Percentiles rank a stretch among this genome's conserved stretches.
phyloP scores from a whole-genome alignment of 2,888 invertebrate genomes.

The Dorcus parallelipipedus region DNA sequence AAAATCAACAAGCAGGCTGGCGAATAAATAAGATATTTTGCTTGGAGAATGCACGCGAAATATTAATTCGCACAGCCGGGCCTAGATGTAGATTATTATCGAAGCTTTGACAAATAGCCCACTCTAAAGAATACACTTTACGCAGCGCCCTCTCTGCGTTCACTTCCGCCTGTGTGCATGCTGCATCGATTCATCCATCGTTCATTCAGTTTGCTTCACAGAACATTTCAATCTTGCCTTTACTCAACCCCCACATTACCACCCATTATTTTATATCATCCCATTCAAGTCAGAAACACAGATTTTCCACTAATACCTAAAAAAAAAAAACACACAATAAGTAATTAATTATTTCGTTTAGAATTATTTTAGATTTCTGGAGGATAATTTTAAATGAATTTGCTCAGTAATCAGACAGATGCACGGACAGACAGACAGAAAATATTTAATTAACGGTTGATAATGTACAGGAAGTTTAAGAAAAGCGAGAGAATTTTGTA shows the following conservation, averaged over 20 bases:
- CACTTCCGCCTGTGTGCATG: constrained; percentile 34
- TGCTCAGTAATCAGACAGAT: no score
- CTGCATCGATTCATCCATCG: constrained; percentile 33
- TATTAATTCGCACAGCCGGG: neutral
- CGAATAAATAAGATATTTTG: neutral
- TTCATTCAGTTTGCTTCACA: constrained; percentile 37
- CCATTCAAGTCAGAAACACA: constrained; percentile 5
- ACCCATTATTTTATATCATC: constrained; percentile 8
- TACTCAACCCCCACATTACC: constrained; percentile 4
- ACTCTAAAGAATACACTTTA: constrained; percentile 34
- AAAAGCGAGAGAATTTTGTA: neutral
- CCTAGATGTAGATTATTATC: constrained; percentile 27
- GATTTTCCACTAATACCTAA: constrained; percentile 1
- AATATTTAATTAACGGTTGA: no score
- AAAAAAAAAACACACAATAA: constrained; percentile 1
- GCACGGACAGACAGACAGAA: no score
- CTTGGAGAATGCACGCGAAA: neutral
- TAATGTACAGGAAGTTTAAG: no score
- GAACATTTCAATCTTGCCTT: constrained; percentile 36
- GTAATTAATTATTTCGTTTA: neutral
- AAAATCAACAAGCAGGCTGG: neutral
- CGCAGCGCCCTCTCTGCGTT: constrained; percentile 25
- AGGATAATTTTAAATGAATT: no score
- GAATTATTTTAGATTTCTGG: neutral
- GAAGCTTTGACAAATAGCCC: constrained; percentile 34